Evolutionary conservation across 2,888 invertebrate genomes (phyloP), one percentile per base, ranked within the genome.

Genomic region (Tiliacea citrago): DNA sequence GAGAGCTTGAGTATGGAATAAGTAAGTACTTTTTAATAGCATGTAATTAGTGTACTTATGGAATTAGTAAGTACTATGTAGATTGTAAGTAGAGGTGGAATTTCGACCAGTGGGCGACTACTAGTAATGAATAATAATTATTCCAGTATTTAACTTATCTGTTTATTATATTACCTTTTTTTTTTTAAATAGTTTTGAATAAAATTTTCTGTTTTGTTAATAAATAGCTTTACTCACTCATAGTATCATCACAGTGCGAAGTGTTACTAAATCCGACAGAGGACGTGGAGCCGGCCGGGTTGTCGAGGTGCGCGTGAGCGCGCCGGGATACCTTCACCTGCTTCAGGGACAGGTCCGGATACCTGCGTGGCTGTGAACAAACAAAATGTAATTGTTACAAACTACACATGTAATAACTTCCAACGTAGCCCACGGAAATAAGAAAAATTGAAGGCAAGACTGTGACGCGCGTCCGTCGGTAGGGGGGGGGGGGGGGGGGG

Each of bases 281-380:
- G 35, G 68, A 39, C 1, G 35, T 55, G 93, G 81, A 84, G 85
- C 68, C 67, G 13, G 58, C 18, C 7, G 61, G 2, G 67, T 35
- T 57, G 47, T 92, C 93, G 81, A 92, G 91, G 75, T 93, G 92
- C 16, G 75, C 73, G 29, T 84, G 89, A 80, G 82, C 81, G 0
- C 95, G 86, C 0, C 96, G 90, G 0, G 94, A 94, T 63, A 98
- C 98, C 93, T 99, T 99, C 87, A 99, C 98, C 53, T 98, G 98
- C 95, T 99, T 99, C 86, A 99, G 95, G 71, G 98, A 97, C 89
- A 99, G 96, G 72, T 98, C 98, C 5, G 98, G 98, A 98, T 98
- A 99, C 92, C 97, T 98, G 53, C 99, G 97, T 0, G 98, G 97
- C 98, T 98, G 91, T 0, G 89, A 84, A 75, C 24, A 72, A 18